Evolutionary conservation across 2,888 invertebrate species (phyloP), one percentile per base, ranked within the genome.

Genomic region (Eristalis tenax): DNA sequence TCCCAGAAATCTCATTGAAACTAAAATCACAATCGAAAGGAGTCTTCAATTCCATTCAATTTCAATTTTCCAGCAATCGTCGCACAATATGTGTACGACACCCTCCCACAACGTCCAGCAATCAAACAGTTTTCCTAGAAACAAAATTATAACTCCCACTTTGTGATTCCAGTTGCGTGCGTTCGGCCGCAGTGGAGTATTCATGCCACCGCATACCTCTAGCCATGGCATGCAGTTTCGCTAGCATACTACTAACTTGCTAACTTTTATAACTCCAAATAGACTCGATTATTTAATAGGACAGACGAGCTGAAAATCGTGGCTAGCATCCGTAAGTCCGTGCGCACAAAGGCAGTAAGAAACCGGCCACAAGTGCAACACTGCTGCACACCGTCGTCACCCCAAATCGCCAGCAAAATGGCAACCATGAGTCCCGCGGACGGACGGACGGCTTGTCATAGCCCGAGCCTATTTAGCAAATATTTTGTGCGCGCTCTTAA

Each of bases 211-310:
- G 73, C 70, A 79, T 66, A 57, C 26, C 22, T n/a, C 68, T 15
- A 26, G 23, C 56, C 40, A 23, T 35, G 63, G 63, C 32, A 81
- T 77, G 88, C 77, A 80, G 77, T 73, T 84, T 88, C 77, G 68
- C 80, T 84, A 69, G 80, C 83, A 88, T 83, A 88, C 83, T 87
- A 87, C 87, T 88, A 88, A 88, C 88, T 88, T 88, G 88, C 88
- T 83, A 88, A 88, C 88, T 88, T 84, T 88, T 83, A 88, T 88
- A 88, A 80, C 80, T 84, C 50, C 50, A 88, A 88, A 80, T 83
- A 88, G 77, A 81, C 84, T 83, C 84, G 83, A 88, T 88, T 88
- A 84, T 84, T 88, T 88, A 84, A 88, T 88, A 88, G 83, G 83
- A 83, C 83, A 81, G 88, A 83, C 88, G 77, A 59, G 68, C 68